These are phyloP conservation scores for Ibidorhyncha struthersii DNA, from an alignment of 2,113 vertebrate genomes.

Conservation along the genomic window DNA sequence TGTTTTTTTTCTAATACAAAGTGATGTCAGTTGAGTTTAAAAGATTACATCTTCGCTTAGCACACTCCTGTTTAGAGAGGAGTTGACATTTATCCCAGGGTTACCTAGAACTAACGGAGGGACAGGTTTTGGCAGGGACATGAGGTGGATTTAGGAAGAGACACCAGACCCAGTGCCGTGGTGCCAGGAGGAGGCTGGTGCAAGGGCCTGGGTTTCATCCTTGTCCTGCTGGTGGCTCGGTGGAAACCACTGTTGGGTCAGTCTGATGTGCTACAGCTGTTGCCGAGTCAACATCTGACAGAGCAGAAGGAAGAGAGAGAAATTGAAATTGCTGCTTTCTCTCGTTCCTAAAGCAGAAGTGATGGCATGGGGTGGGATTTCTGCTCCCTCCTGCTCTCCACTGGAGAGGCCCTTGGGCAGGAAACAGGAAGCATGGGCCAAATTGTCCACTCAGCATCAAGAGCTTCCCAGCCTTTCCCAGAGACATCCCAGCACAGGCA, in stretches of 20 bases:
- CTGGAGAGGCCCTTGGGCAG: neutral
- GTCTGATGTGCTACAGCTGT: neutral
- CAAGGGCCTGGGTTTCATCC: neutral
- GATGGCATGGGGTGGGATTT: neutral
- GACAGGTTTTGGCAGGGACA: neutral
- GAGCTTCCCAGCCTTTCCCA: neutral
- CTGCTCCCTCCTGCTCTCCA: neutral
- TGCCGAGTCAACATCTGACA: neutral
- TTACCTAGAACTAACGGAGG: neutral
- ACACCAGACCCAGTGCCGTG: accelerated
- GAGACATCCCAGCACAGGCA: neutral
- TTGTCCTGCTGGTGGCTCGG: neutral
- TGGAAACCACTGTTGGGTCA: neutral
- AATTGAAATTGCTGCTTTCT: neutral
- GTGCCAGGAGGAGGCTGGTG: neutral
- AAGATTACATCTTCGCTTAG: neutral
- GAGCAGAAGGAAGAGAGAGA: neutral
- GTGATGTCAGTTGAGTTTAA: neutral
- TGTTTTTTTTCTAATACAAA: neutral
- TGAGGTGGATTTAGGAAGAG: neutral
- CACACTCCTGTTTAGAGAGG: neutral
- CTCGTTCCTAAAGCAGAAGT: neutral
- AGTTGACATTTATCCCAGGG: neutral
- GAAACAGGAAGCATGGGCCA: neutral
- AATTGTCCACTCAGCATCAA: neutral